Evolutionary conservation across 2,113 vertebrate species (phyloP).

Genomic region (Lynx canadensis): DNA sequence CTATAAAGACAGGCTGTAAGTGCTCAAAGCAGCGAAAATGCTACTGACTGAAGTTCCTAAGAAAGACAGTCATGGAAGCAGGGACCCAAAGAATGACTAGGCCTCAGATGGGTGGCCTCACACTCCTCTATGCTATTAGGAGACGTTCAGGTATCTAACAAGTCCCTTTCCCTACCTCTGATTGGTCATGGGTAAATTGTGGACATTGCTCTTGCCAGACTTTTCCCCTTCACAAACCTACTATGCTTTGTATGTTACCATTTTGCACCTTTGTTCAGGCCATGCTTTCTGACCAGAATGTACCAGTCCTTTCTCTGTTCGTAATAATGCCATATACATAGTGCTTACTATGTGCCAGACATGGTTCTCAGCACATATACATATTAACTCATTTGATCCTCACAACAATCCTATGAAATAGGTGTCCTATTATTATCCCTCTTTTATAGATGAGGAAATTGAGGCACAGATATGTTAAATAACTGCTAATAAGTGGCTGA

Average conservation of each 20-base stretch:
- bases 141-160: background rate
- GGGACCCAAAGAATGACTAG: background rate
- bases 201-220: background rate
- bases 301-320: background rate
- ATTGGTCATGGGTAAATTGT: background rate
- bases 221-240: background rate
- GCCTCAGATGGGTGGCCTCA: background rate
- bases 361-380: background rate
- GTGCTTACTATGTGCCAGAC: background rate
- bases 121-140: background rate
- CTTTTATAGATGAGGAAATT: conserved; percentile 9
- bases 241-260: background rate
- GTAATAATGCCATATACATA: background rate
- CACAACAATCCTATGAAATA: background rate
- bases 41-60: background rate
- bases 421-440: background rate
- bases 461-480: background rate
- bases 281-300: background rate
- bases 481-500: conserved; percentile 5
- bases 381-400: background rate
- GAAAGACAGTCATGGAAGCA: background rate
- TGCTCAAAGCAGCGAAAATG: background rate
- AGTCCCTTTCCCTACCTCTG: background rate
- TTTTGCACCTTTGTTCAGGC: background rate
- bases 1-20: background rate